Percentiles rank a stretch among this genome's conserved stretches.
phyloP scores from a whole-genome alignment of 2,888 invertebrate species.

The Agrenia bidenticulata region DNA sequence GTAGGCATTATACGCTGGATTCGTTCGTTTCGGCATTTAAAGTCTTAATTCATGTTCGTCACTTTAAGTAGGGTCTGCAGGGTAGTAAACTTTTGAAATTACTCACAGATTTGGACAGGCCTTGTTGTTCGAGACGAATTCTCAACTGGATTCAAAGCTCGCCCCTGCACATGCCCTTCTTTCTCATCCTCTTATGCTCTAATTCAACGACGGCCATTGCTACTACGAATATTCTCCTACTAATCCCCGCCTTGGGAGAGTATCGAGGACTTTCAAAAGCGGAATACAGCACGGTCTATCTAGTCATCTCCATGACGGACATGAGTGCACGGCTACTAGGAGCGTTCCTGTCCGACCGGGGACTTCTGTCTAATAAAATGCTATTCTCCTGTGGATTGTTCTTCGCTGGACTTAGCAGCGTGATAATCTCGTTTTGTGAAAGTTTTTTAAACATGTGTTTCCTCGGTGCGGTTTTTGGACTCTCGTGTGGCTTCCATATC shows the following conservation, averaged over 20 bases:
- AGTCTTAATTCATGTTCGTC: too few species aligned
- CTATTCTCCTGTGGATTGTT: slow-evolving; percentile 33
- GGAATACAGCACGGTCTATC: slow-evolving; percentile 26
- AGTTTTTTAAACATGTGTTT: slow-evolving; percentile 7
- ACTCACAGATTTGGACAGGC: not conserved
- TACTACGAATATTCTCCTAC: slow-evolving; percentile 35
- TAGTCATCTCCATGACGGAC: slow-evolving; percentile 31
- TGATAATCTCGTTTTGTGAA: slow-evolving; percentile 7
- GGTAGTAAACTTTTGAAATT: too few species aligned
- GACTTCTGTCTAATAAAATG: not conserved
- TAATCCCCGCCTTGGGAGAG: slow-evolving; percentile 31
- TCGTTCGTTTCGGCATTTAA: too few species aligned
- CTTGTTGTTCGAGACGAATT: not conserved
- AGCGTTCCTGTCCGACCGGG: slow-evolving; percentile 25
- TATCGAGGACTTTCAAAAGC: slow-evolving; percentile 21
- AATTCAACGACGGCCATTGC: slow-evolving; percentile 33
- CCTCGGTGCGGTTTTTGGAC: slow-evolving; percentile 21
- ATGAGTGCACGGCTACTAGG: slow-evolving; percentile 29
- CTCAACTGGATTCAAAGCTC: slow-evolving; percentile 9
- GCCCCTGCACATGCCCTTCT: slow-evolving; percentile 22
- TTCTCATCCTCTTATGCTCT: slow-evolving; percentile 27
- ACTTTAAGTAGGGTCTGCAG: too few species aligned
- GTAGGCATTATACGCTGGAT: too few species aligned
- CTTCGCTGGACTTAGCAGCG: slow-evolving; percentile 27
- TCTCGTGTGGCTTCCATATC: slow-evolving; percentile 30